Base-by-base conservation (phyloP, 53 echinoderm and acorn worm species). In the Apostichopus leukothele region DNA sequence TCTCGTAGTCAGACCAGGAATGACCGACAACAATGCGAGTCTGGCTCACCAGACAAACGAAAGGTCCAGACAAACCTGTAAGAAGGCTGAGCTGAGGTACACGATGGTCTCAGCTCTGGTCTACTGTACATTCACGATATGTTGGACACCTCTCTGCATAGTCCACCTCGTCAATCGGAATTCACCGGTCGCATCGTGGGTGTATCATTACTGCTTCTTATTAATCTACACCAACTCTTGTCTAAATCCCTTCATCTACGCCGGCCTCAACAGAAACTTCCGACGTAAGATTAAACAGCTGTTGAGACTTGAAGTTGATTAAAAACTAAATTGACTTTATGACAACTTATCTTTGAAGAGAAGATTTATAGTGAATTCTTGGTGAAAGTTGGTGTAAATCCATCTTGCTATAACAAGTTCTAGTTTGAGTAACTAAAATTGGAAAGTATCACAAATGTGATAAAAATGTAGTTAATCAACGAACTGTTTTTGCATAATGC, bases 181-280 rank as follows among this genome's bases (percentile, higher is more conserved):
- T 13, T 79, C 73, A 13, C 71, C 21, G 22, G 89, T 94, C 57
- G 83, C 94, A 12, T 78, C 77, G 9, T 67, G 83, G 39, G 8
- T 92, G 0, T 88, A 93, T 76, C 90, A 92, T 67, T 83, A 86
- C 18, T 86, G 90, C 5, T 86, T 91, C 27, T 8, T 94, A 27
- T 90, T 96, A 1, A 78, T 94, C 6, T 92, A 91, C 50, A 91
- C 91, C 26, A 94, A 93, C 60, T 96, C 96, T 18, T 90, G 94
- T 5, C 68, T 96, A 3, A 96, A 96, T 76, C 94, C 96, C 7
- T 96, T 90, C 91, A 87, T 96, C 55, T 94, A 96, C 75, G 87
- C 87, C 5, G 87, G 87, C 26, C 51, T 74, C 7, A 86, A 86
- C 67, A 55, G 89, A 27, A 60, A 61, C 89, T 78, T 89, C 60